Conservation (phyloP, 2,113 vertebrate species). For the Eublepharis macularius region DNA sequence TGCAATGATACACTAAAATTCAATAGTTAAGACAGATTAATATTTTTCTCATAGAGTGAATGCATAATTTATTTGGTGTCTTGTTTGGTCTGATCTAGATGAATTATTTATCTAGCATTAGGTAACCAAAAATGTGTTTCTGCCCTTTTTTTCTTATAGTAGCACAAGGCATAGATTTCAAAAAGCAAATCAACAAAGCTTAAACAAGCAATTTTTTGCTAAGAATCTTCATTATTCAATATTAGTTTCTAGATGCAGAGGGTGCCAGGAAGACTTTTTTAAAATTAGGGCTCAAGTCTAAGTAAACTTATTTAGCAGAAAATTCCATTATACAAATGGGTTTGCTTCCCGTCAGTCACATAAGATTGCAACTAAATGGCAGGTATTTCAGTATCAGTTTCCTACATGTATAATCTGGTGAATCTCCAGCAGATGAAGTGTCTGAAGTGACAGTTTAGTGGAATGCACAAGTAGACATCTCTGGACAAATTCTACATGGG, state of each 20-base stretch:
- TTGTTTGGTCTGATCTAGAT: background rate
- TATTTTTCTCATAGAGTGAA: background rate
- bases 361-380: background rate
- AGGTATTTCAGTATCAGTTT: background rate
- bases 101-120: background rate
- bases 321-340: background rate
- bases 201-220: background rate
- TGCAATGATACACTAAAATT: background rate
- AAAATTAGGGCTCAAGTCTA: background rate
- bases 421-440: background rate
- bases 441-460: background rate
- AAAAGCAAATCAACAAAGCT: background rate
- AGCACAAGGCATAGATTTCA: background rate
- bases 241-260: background rate
- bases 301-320: background rate
- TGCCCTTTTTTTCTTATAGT: background rate
- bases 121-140: background rate
- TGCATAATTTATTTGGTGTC: conserved; percentile 5
- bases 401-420: background rate
- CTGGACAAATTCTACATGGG: background rate
- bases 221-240: background rate
- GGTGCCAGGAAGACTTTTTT: background rate
- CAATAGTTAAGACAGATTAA: conserved; percentile 19
- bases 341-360: background rate
- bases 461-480: background rate